Conservation (phyloP, 2,113 vertebrate genomes). For the Malurus melanocephalus region DNA sequence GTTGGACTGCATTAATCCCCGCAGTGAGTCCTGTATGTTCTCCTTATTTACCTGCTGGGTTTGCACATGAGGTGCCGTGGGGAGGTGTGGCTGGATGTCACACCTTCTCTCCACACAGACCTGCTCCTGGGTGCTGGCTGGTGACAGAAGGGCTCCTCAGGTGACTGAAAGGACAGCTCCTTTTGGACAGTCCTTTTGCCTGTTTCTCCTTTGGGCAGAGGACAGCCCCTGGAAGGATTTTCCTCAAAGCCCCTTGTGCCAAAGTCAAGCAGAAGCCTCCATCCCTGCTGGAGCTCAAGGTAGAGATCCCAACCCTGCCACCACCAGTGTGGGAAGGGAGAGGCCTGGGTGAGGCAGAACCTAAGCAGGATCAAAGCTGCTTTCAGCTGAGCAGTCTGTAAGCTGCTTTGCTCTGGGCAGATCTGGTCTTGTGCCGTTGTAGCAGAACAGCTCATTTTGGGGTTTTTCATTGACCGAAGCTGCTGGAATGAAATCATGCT, state of each 20-base stretch:
- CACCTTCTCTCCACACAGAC: not conserved
- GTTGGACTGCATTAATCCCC: not conserved
- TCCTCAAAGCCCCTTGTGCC: not conserved
- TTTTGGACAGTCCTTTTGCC: not conserved
- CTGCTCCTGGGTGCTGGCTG: not conserved
- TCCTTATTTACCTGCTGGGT: not conserved
- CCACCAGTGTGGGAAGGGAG: not conserved
- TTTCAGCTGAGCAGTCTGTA: not conserved
- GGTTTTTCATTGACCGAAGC: not conserved
- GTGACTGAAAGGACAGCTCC: not conserved
- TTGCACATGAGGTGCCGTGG: not conserved
- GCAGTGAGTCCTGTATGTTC: not conserved
- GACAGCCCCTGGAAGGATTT: not conserved
- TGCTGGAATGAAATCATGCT: conserved; percentile 18
- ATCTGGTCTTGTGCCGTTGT: conserved; percentile 1
- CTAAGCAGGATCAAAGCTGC: not conserved
- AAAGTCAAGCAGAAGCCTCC: not conserved
- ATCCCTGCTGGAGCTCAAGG: not conserved
- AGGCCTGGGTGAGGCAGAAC: not conserved
- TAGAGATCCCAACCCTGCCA: not conserved
- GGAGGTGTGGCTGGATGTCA: not conserved
- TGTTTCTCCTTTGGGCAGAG: not conserved
- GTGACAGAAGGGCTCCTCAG: not conserved
- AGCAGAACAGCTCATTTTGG: not conserved
- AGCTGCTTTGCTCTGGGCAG: conserved; percentile 17